phyloP scores from a whole-genome alignment of 1,140 invertebrate species.

The Trachymyrmex cornetzi region DNA sequence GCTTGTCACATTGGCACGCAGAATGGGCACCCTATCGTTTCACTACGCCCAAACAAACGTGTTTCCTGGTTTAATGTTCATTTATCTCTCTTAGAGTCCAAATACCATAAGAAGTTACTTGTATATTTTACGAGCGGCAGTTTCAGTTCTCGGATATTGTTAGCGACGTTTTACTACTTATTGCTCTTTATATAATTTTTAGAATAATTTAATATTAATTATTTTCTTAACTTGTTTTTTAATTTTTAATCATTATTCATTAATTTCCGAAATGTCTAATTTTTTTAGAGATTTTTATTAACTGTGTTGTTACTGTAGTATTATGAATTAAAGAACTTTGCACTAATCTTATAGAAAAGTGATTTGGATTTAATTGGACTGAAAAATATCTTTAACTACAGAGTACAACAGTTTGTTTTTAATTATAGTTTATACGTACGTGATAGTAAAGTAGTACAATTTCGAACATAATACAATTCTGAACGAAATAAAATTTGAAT shows the following conservation, averaged over 20 bases:
- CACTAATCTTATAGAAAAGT: no score
- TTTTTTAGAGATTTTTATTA: not conserved
- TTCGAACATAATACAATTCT: no score
- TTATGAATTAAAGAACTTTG: no score
- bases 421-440: no score
- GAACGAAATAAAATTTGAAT: no score
- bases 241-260: not conserved
- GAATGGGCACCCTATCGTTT: slow-evolving; percentile 24
- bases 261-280: not conserved
- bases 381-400: no score
- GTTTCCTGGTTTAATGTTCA: slow-evolving; percentile 47
- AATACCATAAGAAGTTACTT: not conserved
- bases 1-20: slow-evolving; percentile 22
- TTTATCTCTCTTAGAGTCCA: slow-evolving; percentile 19
- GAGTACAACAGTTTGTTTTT: no score
- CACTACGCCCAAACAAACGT: slow-evolving; percentile 28
- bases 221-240: not conserved
- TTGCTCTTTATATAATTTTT: not conserved
- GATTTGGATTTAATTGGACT: not conserved
- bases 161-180: not conserved
- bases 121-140: slow-evolving; percentile 1
- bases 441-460: no score
- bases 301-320: not conserved
- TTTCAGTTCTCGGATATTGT: not conserved
- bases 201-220: not conserved